phyloP scores from a whole-genome alignment of 53 echinoderm and acorn worm genomes.

The Henricia sp. region DNA sequence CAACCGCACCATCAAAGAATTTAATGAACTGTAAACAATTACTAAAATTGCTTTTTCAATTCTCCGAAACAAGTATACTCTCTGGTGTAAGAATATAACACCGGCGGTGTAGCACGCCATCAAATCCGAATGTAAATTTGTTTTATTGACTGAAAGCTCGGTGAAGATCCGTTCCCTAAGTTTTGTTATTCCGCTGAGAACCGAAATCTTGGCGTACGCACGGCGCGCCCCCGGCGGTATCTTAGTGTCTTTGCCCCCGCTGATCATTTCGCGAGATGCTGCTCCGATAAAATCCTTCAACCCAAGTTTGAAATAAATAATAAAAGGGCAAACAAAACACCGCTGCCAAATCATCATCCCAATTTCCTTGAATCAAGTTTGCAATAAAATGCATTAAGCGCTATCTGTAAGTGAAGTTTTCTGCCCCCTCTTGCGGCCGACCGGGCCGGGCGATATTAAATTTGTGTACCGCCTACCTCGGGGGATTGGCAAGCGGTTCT shows the following conservation, averaged over 20 bases:
- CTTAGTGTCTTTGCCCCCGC: slow-evolving; percentile 11
- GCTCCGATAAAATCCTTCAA: slow-evolving; percentile 22
- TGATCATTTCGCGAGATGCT: slow-evolving; percentile 22
- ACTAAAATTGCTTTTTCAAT: too few relatives aligned
- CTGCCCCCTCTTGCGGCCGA: slow-evolving; percentile 22
- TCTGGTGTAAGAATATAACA: neutral
- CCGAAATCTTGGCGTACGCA: neutral
- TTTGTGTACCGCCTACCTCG: slow-evolving; percentile 51
- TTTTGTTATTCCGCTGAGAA: slow-evolving; percentile 25
- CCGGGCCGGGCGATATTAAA: slow-evolving; percentile 50
- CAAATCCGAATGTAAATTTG: slow-evolving; percentile 11
- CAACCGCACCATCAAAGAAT: too few relatives aligned
- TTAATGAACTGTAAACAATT: too few relatives aligned
- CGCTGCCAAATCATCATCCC: slow-evolving; percentile 59
- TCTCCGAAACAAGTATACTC: too few relatives aligned
- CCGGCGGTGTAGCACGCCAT: slow-evolving; percentile 4
- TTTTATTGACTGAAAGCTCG: slow-evolving; percentile 23
- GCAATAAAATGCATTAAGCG: slow-evolving; percentile 60
- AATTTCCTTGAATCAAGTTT: slow-evolving; percentile 63
- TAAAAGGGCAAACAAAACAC: slow-evolving; percentile 47
- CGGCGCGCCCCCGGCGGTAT: slow-evolving; percentile 1
- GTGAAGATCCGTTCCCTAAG: slow-evolving; percentile 9
- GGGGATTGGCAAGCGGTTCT: slow-evolving; percentile 22
- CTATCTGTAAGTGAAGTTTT: slow-evolving; percentile 60
- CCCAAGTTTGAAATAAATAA: too few relatives aligned